Evolutionary conservation across 2,113 vertebrate genomes (phyloP).

Genomic region (Procavia capensis): DNA sequence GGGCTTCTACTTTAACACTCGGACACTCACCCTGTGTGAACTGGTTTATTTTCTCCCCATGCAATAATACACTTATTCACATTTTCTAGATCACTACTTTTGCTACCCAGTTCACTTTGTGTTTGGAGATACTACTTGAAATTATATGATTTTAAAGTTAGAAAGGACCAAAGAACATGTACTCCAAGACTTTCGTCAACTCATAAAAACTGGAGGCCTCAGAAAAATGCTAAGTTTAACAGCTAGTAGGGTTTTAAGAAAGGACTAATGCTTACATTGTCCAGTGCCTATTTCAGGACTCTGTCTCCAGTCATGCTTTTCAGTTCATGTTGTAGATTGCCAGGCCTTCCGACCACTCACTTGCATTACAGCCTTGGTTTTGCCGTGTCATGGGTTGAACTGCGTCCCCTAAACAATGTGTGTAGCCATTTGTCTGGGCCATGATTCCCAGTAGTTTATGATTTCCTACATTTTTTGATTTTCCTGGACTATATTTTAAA

Average conservation of each 20-base stretch:
- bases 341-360: background rate
- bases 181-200: background rate
- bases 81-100: constrained; percentile 50
- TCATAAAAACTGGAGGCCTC: background rate
- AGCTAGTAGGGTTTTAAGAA: background rate
- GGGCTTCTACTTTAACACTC: background rate
- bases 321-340: background rate
- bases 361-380: background rate
- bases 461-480: no score
- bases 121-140: constrained; percentile 36
- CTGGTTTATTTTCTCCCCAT: background rate
- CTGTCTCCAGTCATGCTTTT: background rate
- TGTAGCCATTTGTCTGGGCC: no score
- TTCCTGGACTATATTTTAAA: no score
- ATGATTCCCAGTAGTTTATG: no score
- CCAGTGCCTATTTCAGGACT: background rate
- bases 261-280: background rate
- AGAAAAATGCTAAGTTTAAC: background rate
- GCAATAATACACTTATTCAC: background rate
- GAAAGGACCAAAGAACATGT: background rate
- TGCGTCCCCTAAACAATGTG: no score
- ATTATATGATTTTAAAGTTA: constrained; percentile 19
- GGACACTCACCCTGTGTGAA: background rate
- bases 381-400: no score
- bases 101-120: background rate